Percentiles rank a stretch among this genome's conserved stretches.
phyloP scores from a whole-genome alignment of 2,113 vertebrate species.

The Apeltes quadracus region DNA sequence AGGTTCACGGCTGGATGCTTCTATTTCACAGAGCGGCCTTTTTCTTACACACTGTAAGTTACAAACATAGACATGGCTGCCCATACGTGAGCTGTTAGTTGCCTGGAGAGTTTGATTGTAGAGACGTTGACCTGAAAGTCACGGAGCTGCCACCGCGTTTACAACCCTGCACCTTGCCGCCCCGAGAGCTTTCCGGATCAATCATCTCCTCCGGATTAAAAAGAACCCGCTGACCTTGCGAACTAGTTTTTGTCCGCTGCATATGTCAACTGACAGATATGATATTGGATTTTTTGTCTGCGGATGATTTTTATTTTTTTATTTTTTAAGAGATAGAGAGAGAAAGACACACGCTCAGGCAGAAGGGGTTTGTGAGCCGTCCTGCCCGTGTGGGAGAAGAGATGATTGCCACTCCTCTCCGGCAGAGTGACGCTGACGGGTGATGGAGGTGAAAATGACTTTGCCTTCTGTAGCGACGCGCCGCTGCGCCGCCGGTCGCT shows the following conservation, averaged over 20 bases:
- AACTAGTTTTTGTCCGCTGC: slow-evolving; percentile 55
- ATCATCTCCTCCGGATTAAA: slow-evolving; percentile 35
- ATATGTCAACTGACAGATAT: slow-evolving; percentile 55
- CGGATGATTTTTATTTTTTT: slow-evolving; percentile 27
- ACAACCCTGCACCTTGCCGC: slow-evolving; percentile 16
- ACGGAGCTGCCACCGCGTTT: slow-evolving; percentile 42
- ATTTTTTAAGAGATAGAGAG: slow-evolving; percentile 23
- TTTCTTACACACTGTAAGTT: slow-evolving; percentile 43
- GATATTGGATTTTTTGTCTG: slow-evolving; percentile 46
- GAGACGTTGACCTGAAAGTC: slow-evolving; percentile 62
- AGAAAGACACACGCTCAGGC: neutral
- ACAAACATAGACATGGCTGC: slow-evolving; percentile 51
- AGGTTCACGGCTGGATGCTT: slow-evolving; percentile 37
- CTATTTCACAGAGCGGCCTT: slow-evolving; percentile 60
- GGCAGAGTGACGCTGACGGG: slow-evolving; percentile 74
- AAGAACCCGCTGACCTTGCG: slow-evolving; percentile 59
- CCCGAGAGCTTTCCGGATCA: slow-evolving; percentile 23
- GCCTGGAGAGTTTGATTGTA: slow-evolving; percentile 58
- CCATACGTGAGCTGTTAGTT: slow-evolving; percentile 69
- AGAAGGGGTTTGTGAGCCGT: slow-evolving; percentile 45
- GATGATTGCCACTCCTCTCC: slow-evolving; percentile 78
- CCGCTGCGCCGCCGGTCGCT: slow-evolving; percentile 63
- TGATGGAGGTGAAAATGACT: slow-evolving; percentile 81
- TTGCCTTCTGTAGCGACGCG: slow-evolving; percentile 72
- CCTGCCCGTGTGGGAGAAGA: slow-evolving; percentile 66